These are phyloP conservation scores for Bradypodion ventrale DNA, from an alignment of 2,797 vertebrate genomes.

Conservation along the genomic window DNA sequence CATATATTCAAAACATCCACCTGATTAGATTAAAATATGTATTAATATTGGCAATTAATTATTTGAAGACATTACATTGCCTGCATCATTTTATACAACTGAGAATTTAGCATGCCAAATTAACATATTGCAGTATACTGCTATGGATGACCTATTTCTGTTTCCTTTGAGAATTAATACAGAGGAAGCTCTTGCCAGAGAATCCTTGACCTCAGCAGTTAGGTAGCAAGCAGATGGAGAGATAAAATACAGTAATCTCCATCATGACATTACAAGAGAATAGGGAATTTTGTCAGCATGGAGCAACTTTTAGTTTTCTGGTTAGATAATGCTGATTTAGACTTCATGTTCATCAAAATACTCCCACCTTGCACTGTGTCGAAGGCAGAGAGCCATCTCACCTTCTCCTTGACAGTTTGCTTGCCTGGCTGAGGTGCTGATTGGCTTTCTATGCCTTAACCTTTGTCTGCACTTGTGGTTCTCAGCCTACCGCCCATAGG, in stretches of 20 bases:
- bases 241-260: conserved; percentile 36
- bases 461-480: too few relatives aligned
- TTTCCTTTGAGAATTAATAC: conserved; percentile 64
- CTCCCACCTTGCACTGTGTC: too few relatives aligned
- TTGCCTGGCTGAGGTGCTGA: too few relatives aligned
- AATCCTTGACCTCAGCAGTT: conserved; percentile 51
- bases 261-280: conserved; percentile 35
- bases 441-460: too few relatives aligned
- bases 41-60: conserved; percentile 44
- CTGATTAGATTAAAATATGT: conserved; percentile 48
- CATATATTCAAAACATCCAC: conserved; percentile 52
- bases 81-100: conserved; percentile 37
- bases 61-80: conserved; percentile 52
- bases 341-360: background rate
- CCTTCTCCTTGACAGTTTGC: too few relatives aligned
- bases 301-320: conserved; percentile 40
- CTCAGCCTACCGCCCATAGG: too few relatives aligned
- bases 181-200: conserved; percentile 45
- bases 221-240: conserved; percentile 28
- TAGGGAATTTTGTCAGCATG: conserved; percentile 17
- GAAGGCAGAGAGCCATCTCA: too few relatives aligned
- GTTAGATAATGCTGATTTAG: conserved; percentile 31
- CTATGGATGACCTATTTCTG: conserved; percentile 64
- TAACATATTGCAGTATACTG: conserved; percentile 1
- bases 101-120: conserved; percentile 42